phyloP scores from a whole-genome alignment of 1,140 invertebrate genomes.

The Macrobrachium rosenbergii region DNA sequence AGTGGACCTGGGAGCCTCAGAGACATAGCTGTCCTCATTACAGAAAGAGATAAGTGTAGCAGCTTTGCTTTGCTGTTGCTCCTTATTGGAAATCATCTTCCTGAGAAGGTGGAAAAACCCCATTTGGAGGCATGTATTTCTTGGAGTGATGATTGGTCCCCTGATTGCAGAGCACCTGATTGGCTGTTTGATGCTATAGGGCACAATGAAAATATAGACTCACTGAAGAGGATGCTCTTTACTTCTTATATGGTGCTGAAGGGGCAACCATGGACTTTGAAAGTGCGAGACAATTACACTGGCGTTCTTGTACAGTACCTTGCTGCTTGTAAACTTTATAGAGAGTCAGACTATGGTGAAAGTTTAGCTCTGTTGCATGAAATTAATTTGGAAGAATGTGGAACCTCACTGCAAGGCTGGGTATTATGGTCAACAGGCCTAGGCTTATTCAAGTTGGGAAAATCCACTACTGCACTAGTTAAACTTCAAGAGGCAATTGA shows the following conservation, averaged over 20 bases:
- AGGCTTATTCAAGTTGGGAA: constrained; percentile 21
- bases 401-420: constrained; percentile 26
- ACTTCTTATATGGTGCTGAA: constrained; percentile 1
- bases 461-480: constrained; percentile 37
- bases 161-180: not conserved
- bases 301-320: constrained; percentile 20
- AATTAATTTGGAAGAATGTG: constrained; percentile 2
- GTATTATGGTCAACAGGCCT: constrained; percentile 36
- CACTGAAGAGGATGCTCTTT: not conserved
- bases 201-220: not conserved
- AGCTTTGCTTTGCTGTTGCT: not conserved
- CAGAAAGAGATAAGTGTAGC: not conserved
- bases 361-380: constrained; percentile 1
- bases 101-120: not conserved
- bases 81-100: constrained; percentile 31
- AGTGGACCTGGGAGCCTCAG: not conserved
- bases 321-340: constrained; percentile 8
- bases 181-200: constrained; percentile 26
- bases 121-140: not conserved
- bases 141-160: not conserved
- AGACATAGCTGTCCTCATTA: not conserved
- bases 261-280: not conserved
- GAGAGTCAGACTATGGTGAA: constrained; percentile 5
- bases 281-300: not conserved
- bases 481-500: constrained; percentile 46